A percentile compares a stretch with the other conserved stretches of the same genome.
These are phyloP conservation scores for Apus apus DNA, from an alignment of 2,113 vertebrate genomes.

Conservation along the genomic window DNA sequence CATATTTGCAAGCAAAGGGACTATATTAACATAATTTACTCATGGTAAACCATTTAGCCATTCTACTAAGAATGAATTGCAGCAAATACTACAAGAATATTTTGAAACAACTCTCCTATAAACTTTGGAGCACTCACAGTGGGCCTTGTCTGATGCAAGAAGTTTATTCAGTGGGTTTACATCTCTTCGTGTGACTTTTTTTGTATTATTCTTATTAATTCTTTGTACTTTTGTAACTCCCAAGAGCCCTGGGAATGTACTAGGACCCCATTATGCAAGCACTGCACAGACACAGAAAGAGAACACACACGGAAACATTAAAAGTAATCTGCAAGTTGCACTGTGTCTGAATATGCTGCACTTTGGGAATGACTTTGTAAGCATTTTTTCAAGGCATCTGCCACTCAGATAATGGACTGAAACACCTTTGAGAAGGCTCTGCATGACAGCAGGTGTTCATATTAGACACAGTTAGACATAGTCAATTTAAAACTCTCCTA, in stretches of 20 bases:
- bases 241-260: not conserved
- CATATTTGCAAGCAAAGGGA: not conserved
- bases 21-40: not conserved
- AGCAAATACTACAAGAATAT: not conserved
- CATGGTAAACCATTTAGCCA: not conserved
- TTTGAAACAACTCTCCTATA: not conserved
- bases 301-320: not conserved
- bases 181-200: not conserved
- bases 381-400: slow-evolving; percentile 1
- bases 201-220: not conserved
- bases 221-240: not conserved
- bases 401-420: not conserved
- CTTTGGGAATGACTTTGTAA: not conserved
- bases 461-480: not conserved
- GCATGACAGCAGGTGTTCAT: not conserved
- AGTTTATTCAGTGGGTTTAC: not conserved
- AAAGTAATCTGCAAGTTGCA: not conserved
- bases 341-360: not conserved
- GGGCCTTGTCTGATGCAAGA: not conserved
- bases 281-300: not conserved
- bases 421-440: not conserved
- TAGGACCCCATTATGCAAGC: not conserved
- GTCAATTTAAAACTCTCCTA: slow-evolving; percentile 8
- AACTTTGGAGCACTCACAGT: not conserved
- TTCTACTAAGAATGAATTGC: not conserved